Evolutionary conservation across 2,888 invertebrate genomes (phyloP).

Genomic region (Scaptomyza parva): DNA sequence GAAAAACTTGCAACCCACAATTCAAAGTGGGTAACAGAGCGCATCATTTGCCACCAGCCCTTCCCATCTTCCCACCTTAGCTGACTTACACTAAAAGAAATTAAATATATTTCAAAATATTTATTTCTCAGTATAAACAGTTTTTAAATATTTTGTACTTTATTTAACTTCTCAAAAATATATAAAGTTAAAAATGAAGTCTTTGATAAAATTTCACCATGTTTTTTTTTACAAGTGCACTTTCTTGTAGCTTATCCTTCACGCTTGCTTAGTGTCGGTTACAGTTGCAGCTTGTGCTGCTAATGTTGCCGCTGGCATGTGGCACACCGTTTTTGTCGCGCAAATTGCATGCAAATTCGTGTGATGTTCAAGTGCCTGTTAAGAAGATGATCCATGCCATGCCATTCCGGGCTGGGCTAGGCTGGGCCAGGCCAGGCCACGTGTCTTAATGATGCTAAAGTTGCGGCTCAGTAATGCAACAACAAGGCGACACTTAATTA

Average conservation of each 20-base stretch:
- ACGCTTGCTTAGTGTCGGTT: conserved; percentile 14
- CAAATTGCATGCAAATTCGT: conserved; percentile 76
- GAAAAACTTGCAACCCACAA: conserved; percentile 44
- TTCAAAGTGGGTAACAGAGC: conserved; percentile 50
- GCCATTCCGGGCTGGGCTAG: conserved; percentile 22
- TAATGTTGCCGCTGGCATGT: conserved; percentile 41
- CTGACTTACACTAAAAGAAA: background rate
- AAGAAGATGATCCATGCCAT: conserved; percentile 56
- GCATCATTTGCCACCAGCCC: conserved; percentile 21
- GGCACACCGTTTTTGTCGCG: conserved; percentile 58
- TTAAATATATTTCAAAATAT: background rate
- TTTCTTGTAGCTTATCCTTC: conserved; percentile 44
- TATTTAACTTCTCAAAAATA: too few species aligned
- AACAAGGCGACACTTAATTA: conserved; percentile 71
- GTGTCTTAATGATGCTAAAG: conserved; percentile 77
- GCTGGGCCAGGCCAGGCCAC: conserved; percentile 32
- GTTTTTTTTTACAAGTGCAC: conserved; percentile 1
- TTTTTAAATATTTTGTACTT: too few species aligned
- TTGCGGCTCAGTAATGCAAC: conserved; percentile 47
- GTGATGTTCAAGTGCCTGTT: conserved; percentile 78
- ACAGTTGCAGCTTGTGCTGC: conserved; percentile 13
- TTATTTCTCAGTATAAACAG: background rate
- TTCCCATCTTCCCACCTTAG: background rate
- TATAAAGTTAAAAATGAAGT: too few species aligned
- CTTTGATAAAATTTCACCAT: background rate